A percentile compares a stretch with the other conserved stretches of the same genome.
Conservation (phyloP, 2,888 invertebrate genomes). For the Drosophila silvestris region DNA sequence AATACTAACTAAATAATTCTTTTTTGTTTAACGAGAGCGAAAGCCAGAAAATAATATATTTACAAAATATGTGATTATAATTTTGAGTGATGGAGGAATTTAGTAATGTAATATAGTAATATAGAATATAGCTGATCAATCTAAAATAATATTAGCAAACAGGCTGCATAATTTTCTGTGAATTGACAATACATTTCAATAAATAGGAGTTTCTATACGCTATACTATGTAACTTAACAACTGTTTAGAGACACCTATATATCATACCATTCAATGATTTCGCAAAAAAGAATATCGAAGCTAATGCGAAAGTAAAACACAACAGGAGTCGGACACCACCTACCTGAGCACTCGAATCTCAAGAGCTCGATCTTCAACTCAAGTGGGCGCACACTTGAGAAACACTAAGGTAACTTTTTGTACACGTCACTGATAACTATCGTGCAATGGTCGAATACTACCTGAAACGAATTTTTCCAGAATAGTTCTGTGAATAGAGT, state of each 20-base stretch:
- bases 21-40: background rate
- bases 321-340: constrained; percentile 59
- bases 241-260: background rate
- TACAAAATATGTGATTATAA: too few species aligned
- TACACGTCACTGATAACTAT: constrained; percentile 64
- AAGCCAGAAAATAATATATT: background rate
- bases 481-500: constrained; percentile 42
- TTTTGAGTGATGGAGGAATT: background rate
- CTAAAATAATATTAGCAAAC: background rate
- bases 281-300: constrained; percentile 37
- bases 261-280: constrained; percentile 45
- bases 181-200: background rate
- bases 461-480: constrained; percentile 56
- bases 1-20: background rate
- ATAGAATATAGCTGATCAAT: background rate
- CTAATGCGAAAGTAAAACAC: constrained; percentile 15
- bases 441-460: constrained; percentile 43
- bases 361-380: constrained; percentile 73
- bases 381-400: constrained; percentile 79
- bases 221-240: background rate
- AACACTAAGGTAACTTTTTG: constrained; percentile 45
- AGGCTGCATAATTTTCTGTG: background rate
- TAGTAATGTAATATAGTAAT: too few species aligned
- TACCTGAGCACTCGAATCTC: constrained; percentile 71
- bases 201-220: background rate